Conservation (phyloP, 2,888 invertebrate genomes). For the Tenthredo mesomela region DNA sequence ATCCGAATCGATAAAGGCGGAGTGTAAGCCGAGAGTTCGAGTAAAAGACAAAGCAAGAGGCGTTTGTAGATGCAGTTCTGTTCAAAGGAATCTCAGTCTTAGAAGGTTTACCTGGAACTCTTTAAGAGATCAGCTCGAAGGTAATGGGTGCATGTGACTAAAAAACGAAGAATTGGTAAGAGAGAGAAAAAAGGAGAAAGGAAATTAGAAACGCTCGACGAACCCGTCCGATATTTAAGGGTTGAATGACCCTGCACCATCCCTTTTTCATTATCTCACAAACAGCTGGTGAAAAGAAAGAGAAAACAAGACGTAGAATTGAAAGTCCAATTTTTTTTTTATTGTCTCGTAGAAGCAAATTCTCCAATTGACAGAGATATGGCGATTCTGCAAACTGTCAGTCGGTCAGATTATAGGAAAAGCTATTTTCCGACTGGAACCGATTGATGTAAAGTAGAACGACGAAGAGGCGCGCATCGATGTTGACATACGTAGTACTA, state of each 20-base stretch:
- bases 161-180: neutral
- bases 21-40: neutral
- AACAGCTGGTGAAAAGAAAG: neutral
- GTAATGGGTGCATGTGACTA: neutral
- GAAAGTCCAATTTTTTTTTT: too few species aligned
- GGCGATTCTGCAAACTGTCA: too few species aligned
- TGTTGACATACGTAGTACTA: neutral
- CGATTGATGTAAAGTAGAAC: neutral
- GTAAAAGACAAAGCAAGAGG: constrained; percentile 37
- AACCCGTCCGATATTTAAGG: neutral
- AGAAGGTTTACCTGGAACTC: neutral
- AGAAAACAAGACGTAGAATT: neutral
- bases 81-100: constrained; percentile 13
- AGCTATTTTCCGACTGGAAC: too few species aligned
- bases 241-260: constrained; percentile 9
- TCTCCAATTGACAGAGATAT: too few species aligned
- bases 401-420: too few species aligned
- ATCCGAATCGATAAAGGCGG: constrained; percentile 21
- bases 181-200: neutral
- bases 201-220: constrained; percentile 24
- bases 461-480: neutral
- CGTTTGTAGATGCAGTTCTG: neutral
- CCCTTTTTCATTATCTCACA: neutral
- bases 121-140: constrained; percentile 5
- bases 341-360: too few species aligned